Conservation (phyloP, 2,888 invertebrate species). For the Lochmaea crataegi region DNA sequence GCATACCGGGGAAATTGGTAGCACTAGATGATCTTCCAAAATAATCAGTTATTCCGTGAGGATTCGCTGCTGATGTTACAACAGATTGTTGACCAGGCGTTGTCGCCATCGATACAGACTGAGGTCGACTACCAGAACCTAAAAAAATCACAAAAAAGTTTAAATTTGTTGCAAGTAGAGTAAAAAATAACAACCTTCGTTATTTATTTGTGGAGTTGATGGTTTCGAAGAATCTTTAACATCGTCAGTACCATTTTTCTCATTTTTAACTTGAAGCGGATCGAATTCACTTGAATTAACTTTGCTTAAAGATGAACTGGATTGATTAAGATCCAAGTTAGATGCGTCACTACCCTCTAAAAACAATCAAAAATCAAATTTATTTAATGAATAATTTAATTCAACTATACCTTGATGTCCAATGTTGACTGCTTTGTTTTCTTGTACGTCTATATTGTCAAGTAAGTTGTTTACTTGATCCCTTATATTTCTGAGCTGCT, state of each 20-base stretch:
- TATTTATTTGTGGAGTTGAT: constrained; percentile 53
- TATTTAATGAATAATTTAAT: not conserved
- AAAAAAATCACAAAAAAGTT: not conserved
- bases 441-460: constrained; percentile 67
- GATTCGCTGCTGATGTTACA: constrained; percentile 53
- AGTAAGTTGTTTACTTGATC: constrained; percentile 71
- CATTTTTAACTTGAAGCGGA: constrained; percentile 67
- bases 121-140: constrained; percentile 52
- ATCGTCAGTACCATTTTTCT: constrained; percentile 57
- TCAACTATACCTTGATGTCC: constrained; percentile 46
- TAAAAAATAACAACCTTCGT: constrained; percentile 40
- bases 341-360: constrained; percentile 40
- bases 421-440: constrained; percentile 43
- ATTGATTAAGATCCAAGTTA: constrained; percentile 42
- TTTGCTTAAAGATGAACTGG: constrained; percentile 54
- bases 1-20: constrained; percentile 54
- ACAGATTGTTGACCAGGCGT: constrained; percentile 52
- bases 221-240: constrained; percentile 55
- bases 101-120: constrained; percentile 56
- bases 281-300: constrained; percentile 71
- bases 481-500: constrained; percentile 66
- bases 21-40: constrained; percentile 56
- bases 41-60: constrained; percentile 56
- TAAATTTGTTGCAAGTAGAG: not conserved
- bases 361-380: constrained; percentile 10